Evolutionary conservation across 64 coral and sea anemone species (phyloP).

Genomic region (Stichodactyla mertensii): DNA sequence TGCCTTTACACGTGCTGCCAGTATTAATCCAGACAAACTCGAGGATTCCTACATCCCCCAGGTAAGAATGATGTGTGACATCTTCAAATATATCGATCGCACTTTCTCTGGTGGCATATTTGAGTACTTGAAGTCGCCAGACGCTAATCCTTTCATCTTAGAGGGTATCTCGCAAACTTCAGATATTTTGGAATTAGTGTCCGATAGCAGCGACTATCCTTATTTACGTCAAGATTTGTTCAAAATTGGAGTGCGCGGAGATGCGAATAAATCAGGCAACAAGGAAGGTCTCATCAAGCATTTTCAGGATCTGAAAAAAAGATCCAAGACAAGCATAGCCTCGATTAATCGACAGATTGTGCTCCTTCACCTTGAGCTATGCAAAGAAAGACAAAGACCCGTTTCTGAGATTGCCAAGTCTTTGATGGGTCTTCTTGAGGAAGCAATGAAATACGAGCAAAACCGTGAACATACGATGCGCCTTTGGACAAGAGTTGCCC

Average conservation of each 20-base stretch:
- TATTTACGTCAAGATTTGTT: slow-evolving; percentile 16
- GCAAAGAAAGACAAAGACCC: background rate
- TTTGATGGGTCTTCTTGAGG: slow-evolving; percentile 11
- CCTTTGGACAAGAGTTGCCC: slow-evolving; percentile 41
- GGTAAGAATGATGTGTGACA: slow-evolving; percentile 53
- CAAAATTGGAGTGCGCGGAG: no score
- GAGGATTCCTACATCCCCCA: slow-evolving; percentile 43
- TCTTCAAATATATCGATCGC: slow-evolving; percentile 43
- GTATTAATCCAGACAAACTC: slow-evolving; percentile 33
- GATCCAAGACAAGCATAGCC: slow-evolving; percentile 2
- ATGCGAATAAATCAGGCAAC: background rate
- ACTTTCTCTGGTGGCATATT: slow-evolving; percentile 3
- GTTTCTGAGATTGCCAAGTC: background rate
- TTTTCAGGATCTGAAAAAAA: background rate
- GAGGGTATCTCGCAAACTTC: slow-evolving; percentile 38
- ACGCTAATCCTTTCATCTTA: slow-evolving; percentile 20
- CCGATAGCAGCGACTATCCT: slow-evolving; percentile 34
- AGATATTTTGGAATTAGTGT: slow-evolving; percentile 33
- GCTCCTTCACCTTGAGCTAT: slow-evolving; percentile 20
- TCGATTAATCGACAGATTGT: slow-evolving; percentile 58
- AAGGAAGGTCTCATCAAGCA: background rate
- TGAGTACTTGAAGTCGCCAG: slow-evolving; percentile 1
- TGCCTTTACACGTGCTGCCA: slow-evolving; percentile 43
- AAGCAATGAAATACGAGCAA: slow-evolving; percentile 32
- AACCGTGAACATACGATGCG: slow-evolving; percentile 51